Base-by-base conservation (phyloP, 2,797 vertebrate species). In the Syngnathus acus region DNA sequence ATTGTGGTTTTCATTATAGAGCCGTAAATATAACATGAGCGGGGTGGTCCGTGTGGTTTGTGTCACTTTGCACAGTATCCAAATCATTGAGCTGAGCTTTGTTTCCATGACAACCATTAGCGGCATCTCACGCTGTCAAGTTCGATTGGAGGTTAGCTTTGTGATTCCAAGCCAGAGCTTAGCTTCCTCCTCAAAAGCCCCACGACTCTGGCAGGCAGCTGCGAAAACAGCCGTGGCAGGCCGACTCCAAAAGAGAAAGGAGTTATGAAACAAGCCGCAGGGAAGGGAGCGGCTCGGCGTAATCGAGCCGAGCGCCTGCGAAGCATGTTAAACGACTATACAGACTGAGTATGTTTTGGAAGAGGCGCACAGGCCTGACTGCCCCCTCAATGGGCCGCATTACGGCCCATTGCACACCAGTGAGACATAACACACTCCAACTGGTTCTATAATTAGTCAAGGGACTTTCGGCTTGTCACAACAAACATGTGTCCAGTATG, bases 281-380 rank as follows among this genome's bases (percentile, higher is more conserved):
- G 64, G 75, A 65, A 5, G 68, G 69, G 62, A 63, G 67, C 57
- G 23, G 59, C 38, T 13, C 17, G 0, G 39, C 45, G 68, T 65
- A 61, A 70, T 50, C 19, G 62, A 72, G 62, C 16, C 39, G 43
- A 60, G 0, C 17, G 67, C 1, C 65, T 75, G 74, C 76, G 80
- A 80, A 75, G 77, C 75, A 64, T 19, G 9, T 74, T 62, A 67
- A 62, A 65, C 76, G 65, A 73, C 21, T 16, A 6, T 16, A 57
- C 70, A 60, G 39, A 21, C 7, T 16, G 39, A 14, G n/a, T 26
- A 32, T 62, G 51, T 82, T 78, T 82, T 78, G 9, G 16, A 74
- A 65, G 26, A 32, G 11, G 42, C 14, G 21, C 40, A 6, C 10
- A 1, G 53, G 65, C 32, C 16, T 4, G 1, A 19, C 61, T 65